These are phyloP conservation scores for Rhincodon typus DNA, from an alignment of 2,797 vertebrate species.

Conservation along the genomic window DNA sequence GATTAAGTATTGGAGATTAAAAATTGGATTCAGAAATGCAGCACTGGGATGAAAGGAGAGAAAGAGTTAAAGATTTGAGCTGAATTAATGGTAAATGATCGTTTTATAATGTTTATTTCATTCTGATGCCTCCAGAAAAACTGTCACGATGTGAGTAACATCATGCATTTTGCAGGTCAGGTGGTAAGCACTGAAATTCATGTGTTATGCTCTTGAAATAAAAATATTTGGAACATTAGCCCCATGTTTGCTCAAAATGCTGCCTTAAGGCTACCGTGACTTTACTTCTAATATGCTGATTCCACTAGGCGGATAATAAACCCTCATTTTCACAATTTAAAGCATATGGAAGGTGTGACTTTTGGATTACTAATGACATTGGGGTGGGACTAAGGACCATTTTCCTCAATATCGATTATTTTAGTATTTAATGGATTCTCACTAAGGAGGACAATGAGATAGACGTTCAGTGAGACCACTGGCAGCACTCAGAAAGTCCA, in stretches of 20 bases:
- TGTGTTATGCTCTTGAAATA: neutral
- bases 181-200: neutral
- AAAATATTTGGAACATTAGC: neutral
- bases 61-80: neutral
- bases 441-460: neutral
- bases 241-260: neutral
- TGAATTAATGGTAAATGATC: neutral
- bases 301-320: neutral
- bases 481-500: neutral
- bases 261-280: neutral
- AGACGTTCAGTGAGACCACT: too few relatives aligned
- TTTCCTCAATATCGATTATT: neutral
- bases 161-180: neutral
- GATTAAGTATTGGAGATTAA: neutral
- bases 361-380: neutral
- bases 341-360: neutral
- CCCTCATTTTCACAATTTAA: neutral
- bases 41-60: neutral
- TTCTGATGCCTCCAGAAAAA: conserved; percentile 26
- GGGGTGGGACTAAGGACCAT: neutral
- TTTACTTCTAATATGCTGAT: neutral
- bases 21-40: neutral
- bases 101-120: conserved; percentile 24
- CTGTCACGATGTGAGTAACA: neutral
- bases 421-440: neutral